Evolutionary conservation across 2,888 invertebrate species (phyloP).

Genomic region (Pristionchus exspectatus): DNA sequence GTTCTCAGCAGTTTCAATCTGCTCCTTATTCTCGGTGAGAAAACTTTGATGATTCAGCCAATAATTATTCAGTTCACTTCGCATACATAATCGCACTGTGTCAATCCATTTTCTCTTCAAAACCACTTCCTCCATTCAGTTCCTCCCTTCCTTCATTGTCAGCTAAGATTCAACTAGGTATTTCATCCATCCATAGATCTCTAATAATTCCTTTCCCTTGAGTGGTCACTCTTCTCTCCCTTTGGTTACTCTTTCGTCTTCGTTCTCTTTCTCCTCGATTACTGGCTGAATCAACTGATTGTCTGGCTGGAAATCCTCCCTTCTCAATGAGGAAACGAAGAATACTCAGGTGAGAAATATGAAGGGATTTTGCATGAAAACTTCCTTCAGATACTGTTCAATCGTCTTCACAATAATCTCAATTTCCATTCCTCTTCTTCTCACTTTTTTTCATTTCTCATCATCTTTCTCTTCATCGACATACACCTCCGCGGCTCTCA

Average conservation of each 20-base stretch:
- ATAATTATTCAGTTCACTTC: conserved; percentile 18
- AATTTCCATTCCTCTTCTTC: conserved; percentile 22
- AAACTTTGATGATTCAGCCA: not conserved
- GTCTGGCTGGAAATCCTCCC: conserved; percentile 37
- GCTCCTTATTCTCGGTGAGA: conserved; percentile 23
- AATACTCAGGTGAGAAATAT: not conserved
- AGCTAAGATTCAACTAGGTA: conserved; percentile 47
- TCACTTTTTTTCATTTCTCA: conserved; percentile 24
- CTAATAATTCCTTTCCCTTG: not conserved
- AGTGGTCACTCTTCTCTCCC: conserved; percentile 21
- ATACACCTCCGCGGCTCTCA: not conserved
- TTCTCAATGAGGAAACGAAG: conserved; percentile 34
- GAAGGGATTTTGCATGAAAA: too few species aligned
- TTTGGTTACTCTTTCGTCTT: conserved; percentile 43
- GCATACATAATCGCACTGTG: conserved; percentile 12
- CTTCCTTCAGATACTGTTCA: conserved; percentile 8
- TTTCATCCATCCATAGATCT: not conserved
- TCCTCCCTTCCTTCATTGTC: conserved; percentile 27
- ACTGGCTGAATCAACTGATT: conserved; percentile 47
- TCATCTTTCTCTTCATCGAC: not conserved
- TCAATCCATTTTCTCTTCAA: conserved; percentile 30
- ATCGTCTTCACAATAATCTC: conserved; percentile 34
- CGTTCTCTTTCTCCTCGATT: conserved; percentile 49
- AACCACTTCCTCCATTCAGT: not conserved
- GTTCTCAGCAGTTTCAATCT: conserved; percentile 31